Evolutionary conservation across 2,888 invertebrate genomes (phyloP), one percentile per base, ranked within the genome.

Genomic region (Aproaerema taeniolella): DNA sequence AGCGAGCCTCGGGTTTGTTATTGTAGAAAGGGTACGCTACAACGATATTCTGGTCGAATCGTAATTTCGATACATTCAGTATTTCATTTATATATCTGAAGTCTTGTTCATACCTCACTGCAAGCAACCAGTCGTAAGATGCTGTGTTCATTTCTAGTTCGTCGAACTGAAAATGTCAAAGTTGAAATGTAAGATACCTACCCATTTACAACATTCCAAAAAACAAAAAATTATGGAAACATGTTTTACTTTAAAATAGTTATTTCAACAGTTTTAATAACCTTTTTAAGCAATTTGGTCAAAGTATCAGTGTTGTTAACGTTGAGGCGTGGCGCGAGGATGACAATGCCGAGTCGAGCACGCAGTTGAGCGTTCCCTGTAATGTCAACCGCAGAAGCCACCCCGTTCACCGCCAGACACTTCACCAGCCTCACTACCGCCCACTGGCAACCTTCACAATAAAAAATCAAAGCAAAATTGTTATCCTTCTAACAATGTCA

Each of bases 41-140:
- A 1, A 79, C 51, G 4, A 85, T 57, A 32, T 77, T 79, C 49
- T 83, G 80, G 46, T 86, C 82, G 40, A 80, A 86, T 0, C 80
- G 63, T 13, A 85, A 51, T 1, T 69, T 60, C 1, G 79, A 76
- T 7, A 55, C 57, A 42, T 82, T 82, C 5, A 85, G 52, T 38
- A 79, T 55, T 10, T 58, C 57, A 42, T 72, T 81, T 8, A 82
- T 61, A 10, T 53, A 42, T 35, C 56, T 56, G 25, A 72, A 63
- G 42, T 82, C 76, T 35, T 58, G 46, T 4, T 63, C 54, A 0
- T 77, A 71, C 50, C 65, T 60, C 1, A 70, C 53, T 13, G 64
- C 46, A 8, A 86, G 50, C 2, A 85, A 52, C 82, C 82, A 83
- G 47, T 86, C 86, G 45, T 66, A 75, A 2, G 76, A 66, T 2